These are phyloP conservation scores for Eulemur rubriventer DNA, from an alignment of 2,797 vertebrate species.

Conservation along the genomic window DNA sequence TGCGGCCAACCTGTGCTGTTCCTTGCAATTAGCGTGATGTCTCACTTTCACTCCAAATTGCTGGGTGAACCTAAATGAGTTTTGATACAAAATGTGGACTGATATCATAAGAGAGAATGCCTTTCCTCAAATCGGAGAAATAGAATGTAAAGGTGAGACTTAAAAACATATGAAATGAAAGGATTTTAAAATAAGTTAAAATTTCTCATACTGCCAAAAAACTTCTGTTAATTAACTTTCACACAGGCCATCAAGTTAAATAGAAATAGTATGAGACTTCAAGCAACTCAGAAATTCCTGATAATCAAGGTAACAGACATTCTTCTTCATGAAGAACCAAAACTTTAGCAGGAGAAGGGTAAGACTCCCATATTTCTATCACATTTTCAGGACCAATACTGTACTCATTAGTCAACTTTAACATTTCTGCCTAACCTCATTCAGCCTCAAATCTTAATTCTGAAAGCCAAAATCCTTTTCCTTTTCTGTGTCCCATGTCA, in stretches of 20 bases:
- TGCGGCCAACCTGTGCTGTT: background rate
- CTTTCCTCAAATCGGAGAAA: background rate
- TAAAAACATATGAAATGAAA: conserved; percentile 22
- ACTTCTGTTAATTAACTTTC: background rate
- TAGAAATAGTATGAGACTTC: background rate
- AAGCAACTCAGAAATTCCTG: background rate
- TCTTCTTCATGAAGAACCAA: background rate
- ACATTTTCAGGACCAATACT: conserved; percentile 50
- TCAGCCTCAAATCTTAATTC: conserved; percentile 69
- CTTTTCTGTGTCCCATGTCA: conserved; percentile 71
- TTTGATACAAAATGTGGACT: conserved; percentile 15
- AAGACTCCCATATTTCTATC: conserved; percentile 40
- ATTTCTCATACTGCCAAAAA: background rate
- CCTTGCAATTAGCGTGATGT: background rate
- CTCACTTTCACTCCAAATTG: conserved; percentile 11
- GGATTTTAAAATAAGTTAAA: background rate
- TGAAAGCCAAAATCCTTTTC: conserved; percentile 70
- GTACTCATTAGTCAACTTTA: conserved; percentile 55
- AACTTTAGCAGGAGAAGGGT: background rate
- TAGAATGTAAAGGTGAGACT: background rate
- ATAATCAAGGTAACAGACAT: background rate
- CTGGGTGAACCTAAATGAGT: background rate
- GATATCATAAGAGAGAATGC: background rate
- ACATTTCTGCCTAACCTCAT: conserved; percentile 60
- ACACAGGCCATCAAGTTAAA: background rate